Base-by-base conservation (phyloP, 2,113 vertebrate genomes). In the Mirza zaza region DNA sequence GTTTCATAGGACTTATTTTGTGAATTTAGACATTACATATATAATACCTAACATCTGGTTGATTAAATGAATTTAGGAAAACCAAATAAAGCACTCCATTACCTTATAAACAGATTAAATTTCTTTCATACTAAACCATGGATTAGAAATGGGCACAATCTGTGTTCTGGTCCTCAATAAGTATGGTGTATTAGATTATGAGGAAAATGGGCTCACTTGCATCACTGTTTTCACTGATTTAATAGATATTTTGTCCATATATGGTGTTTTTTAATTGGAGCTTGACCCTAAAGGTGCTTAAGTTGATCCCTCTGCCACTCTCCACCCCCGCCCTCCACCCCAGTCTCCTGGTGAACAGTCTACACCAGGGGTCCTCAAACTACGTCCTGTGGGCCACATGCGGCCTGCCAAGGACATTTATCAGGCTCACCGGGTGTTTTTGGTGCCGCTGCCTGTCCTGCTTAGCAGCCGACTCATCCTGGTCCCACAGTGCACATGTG, bases 61-160 rank as follows among this genome's bases (percentile, higher is more conserved):
- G 52, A 67, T 80, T 80, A 57, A 39, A 10, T 84, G 67, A 85
- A 85, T 85, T 76, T 32, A 42, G 50, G 34, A 32, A 36, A 71
- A 79, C 77, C 76, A 52, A 42, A 87, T 34, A 13, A 20, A 48
- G 52, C 34, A 59, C 55, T 87, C 77, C 67, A 8, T 96, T 45
- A 61, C n/a, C 77, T 91, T 45, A 80, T 57, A 71, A 93, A 79
- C 45, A 95, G 50, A 83, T 68, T 82, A 82, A 76, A 73, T 80
- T 89, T 52, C 27, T 96, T 52, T 89, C n/a, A 42, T 29, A 84
- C 80, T 84, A 89, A 91, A 34, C 57, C 73, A 75, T 61, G 80
- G 42, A 85, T 84, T 84, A 61, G 87, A 77, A 94, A 52, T 57
- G 34, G 55, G 36, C 57, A 63, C 17, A 79, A 15, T 77, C 34